A percentile compares a stretch with the other conserved stretches of the same genome.
Conservation (phyloP, 2,113 vertebrate genomes). For the Grammomys dolichurus region DNA sequence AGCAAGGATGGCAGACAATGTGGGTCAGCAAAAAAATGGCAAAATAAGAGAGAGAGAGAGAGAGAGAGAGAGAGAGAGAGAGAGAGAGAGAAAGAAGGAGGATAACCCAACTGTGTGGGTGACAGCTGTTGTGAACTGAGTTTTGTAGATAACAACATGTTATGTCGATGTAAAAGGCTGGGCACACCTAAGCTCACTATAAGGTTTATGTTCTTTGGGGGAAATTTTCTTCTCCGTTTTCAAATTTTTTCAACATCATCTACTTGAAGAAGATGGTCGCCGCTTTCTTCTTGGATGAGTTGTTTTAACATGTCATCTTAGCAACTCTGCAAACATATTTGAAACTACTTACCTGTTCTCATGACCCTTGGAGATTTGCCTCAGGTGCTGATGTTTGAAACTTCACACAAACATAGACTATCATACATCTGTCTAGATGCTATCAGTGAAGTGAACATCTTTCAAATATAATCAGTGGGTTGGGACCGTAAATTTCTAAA, state of each 20-base stretch:
- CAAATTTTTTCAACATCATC: background rate
- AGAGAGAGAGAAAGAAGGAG: background rate
- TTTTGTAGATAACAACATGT: background rate
- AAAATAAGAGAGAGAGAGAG: background rate
- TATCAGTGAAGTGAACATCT: background rate
- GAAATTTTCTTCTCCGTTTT: background rate
- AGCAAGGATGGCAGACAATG: background rate
- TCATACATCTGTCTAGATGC: background rate
- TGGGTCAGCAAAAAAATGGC: background rate
- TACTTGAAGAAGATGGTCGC: background rate
- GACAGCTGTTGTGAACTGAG: too few species aligned
- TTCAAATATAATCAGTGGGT: background rate
- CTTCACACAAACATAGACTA: background rate
- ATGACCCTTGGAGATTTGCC: background rate
- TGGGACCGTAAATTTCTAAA: background rate
- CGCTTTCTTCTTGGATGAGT: background rate
- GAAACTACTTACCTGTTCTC: constrained; percentile 5
- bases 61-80: background rate
- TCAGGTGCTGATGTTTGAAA: background rate
- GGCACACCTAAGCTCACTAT: background rate
- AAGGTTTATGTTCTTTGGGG: background rate
- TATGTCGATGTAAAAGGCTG: background rate
- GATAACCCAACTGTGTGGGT: too few species aligned
- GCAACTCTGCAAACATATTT: background rate
- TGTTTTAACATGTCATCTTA: background rate